phyloP scores from a whole-genome alignment of 2,113 vertebrate species.

The Leptobrachium ailaonicum region DNA sequence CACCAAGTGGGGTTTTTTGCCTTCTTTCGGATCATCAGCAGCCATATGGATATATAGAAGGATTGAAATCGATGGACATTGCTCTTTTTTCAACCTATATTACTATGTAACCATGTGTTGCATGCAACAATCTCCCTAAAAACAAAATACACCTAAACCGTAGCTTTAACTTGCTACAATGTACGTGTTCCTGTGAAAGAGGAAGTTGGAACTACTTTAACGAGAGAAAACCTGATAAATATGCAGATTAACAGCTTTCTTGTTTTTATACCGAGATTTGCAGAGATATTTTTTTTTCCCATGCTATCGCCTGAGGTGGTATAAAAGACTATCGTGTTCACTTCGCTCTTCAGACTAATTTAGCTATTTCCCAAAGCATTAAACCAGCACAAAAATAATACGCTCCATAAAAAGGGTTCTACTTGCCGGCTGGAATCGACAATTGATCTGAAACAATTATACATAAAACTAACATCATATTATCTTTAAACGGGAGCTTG shows the following conservation, averaged over 20 bases:
- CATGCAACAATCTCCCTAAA: too few species aligned
- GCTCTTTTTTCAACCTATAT: too few species aligned
- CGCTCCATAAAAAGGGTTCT: slow-evolving; percentile 24
- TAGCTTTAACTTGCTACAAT: too few species aligned
- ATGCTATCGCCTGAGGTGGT: slow-evolving; percentile 25
- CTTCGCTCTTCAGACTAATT: slow-evolving; percentile 27
- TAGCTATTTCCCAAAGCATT: slow-evolving; percentile 24
- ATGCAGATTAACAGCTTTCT: slow-evolving; percentile 22
- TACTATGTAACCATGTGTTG: too few species aligned
- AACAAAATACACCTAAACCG: too few species aligned
- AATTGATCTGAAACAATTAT: slow-evolving; percentile 37
- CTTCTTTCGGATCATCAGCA: too few species aligned
- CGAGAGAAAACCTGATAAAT: slow-evolving; percentile 24
- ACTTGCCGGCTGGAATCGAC: slow-evolving; percentile 7
- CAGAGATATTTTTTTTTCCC: slow-evolving; percentile 26
- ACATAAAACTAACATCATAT: slow-evolving; percentile 17
- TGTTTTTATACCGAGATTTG: slow-evolving; percentile 20
- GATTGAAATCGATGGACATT: too few species aligned
- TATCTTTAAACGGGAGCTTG: slow-evolving; percentile 7
- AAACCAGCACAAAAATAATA: slow-evolving; percentile 34
- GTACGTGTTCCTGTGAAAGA: neutral
- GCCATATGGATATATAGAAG: too few species aligned
- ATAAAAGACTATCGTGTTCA: slow-evolving; percentile 35
- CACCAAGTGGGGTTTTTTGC: too few species aligned
- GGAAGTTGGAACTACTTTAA: neutral